phyloP scores from a whole-genome alignment of 2,113 vertebrate genomes.

The Ivindomyrus marchei region DNA sequence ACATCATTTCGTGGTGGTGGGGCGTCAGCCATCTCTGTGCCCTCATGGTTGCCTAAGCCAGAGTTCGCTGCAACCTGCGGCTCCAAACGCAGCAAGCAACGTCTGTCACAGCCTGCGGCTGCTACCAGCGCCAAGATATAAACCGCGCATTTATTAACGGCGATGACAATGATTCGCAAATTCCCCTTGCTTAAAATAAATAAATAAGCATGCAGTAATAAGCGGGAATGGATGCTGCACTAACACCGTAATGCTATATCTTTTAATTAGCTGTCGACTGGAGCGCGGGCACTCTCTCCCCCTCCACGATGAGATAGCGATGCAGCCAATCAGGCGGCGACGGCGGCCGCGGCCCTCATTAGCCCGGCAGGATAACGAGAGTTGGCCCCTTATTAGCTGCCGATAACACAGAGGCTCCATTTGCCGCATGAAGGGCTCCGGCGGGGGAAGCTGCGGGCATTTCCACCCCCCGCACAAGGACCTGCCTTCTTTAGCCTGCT shows the following conservation, averaged over 20 bases:
- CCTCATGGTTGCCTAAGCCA: constrained; percentile 1
- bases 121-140: background rate
- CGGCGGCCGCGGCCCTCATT: constrained; percentile 55
- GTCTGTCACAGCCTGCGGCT: background rate
- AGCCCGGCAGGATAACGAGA: constrained; percentile 60
- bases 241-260: constrained; percentile 55
- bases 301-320: constrained; percentile 60
- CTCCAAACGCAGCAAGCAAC: background rate
- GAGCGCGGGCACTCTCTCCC: constrained; percentile 52
- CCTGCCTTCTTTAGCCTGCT: background rate
- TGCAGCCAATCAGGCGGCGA: constrained; percentile 56
- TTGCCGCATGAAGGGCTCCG: constrained; percentile 32
- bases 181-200: constrained; percentile 31
- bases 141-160: constrained; percentile 25
- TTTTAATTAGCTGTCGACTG: constrained; percentile 70
- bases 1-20: background rate
- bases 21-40: background rate
- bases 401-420: constrained; percentile 39
- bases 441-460: background rate
- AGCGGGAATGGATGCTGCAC: constrained; percentile 30
- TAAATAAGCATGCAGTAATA: constrained; percentile 33
- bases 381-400: constrained; percentile 38
- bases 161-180: constrained; percentile 25
- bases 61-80: background rate
- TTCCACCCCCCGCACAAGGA: background rate